These are phyloP conservation scores for Phania funesta DNA, from an alignment of 2,888 invertebrate species.

Conservation along the genomic window DNA sequence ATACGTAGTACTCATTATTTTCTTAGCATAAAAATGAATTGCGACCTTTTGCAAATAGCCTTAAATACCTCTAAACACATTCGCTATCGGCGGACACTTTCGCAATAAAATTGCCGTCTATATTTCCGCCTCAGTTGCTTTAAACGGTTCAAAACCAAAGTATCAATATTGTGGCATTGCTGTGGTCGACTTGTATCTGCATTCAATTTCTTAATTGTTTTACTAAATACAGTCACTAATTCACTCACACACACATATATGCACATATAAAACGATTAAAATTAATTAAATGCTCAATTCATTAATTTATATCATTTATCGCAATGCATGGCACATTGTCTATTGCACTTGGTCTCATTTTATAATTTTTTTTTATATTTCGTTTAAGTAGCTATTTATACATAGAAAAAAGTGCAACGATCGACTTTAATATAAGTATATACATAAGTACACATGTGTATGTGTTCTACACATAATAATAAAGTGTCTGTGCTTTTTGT, in stretches of 20 bases:
- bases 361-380: slow-evolving; percentile 2
- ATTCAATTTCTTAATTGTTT: neutral
- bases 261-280: slow-evolving; percentile 39
- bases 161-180: neutral
- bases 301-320: slow-evolving; percentile 43
- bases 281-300: slow-evolving; percentile 54
- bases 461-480: neutral
- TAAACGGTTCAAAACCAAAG: neutral
- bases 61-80: too few species aligned
- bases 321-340: neutral
- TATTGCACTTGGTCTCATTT: slow-evolving; percentile 17
- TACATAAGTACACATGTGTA: neutral
- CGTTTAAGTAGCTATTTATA: slow-evolving; percentile 33
- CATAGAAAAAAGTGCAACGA: slow-evolving; percentile 13
- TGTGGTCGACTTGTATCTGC: neutral
- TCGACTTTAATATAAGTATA: neutral
- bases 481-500: neutral
- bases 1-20: too few species aligned
- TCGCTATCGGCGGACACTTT: too few species aligned
- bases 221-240: neutral
- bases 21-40: too few species aligned
- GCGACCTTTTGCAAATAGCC: too few species aligned
- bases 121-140: too few species aligned
- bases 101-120: too few species aligned
- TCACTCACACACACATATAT: neutral